Base-by-base conservation (phyloP, 2,113 vertebrate genomes). In the Mesembrinibis cayennensis region DNA sequence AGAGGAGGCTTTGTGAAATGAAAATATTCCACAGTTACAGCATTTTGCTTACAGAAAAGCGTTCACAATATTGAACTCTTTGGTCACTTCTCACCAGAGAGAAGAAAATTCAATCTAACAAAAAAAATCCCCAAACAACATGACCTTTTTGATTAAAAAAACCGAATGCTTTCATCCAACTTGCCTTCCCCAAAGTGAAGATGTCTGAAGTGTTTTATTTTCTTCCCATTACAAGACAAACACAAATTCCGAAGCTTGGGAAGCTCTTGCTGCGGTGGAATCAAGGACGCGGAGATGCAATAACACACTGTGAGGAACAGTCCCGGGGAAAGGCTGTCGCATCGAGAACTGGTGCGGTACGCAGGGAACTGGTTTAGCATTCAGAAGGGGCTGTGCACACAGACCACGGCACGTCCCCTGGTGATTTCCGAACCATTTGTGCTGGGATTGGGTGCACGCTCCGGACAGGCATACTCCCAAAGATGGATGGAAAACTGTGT, bases 341-440 rank as follows among this genome's bases (percentile, higher is more conserved):
- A 3, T 6, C 2, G 1, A 3, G 30, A 77, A 47, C n/a, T 17
- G 36, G 49, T 20, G 2, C 21, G 29, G 45, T 10, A 17, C 25
- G 5, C 0, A 6, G 29, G 32, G n/a, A 76, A 16, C 19, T 21
- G 85, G 59, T 18, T 36, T 8, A 44, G 78, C 65, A 21, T 44
- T 10, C 25, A 4, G 42, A 8, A 17, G 22, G 18, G 58, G 53
- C 49, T 14, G 21, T 2, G 53, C 42, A 16, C 62, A 36, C 6
- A 1, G 3, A 38, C 32, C 36, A 13, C 0, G 13, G 72, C 80
- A 44, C 0, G 0, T 20, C 85, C 55, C 34, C 4, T 0, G 45
- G 16, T 0, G 13, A 67, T 5, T 42, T 32, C 90, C 15, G 47
- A 82, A 27, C 42, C 44, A 4, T 11, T 16, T 19, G 23, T 10